A percentile compares a stretch with the other conserved stretches of the same genome.
Conservation (phyloP, 2,888 invertebrate species). For the Orchestes rusci region DNA sequence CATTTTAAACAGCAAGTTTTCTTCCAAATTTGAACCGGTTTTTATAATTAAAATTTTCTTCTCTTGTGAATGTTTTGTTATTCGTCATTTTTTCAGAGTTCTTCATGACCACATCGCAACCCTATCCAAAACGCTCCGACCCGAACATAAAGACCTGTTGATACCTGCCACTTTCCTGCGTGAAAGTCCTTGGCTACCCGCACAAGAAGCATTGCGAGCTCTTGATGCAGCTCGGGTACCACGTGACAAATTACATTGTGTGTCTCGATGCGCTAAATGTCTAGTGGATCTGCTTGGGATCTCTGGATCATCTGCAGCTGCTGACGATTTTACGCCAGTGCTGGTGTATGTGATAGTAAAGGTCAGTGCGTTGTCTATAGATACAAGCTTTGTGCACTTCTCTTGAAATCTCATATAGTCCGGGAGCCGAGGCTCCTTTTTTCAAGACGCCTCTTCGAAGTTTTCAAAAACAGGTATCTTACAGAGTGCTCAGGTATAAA, state of each 20-base stretch:
- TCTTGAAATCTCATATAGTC: too few relatives aligned
- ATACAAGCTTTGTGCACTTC: too few relatives aligned
- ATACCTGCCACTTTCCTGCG: slow-evolving; percentile 78
- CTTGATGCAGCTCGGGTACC: slow-evolving; percentile 89
- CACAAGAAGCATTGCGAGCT: slow-evolving; percentile 81
- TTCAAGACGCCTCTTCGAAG: too few relatives aligned
- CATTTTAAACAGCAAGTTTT: too few relatives aligned
- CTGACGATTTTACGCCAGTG: slow-evolving; percentile 94
- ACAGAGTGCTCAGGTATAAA: too few relatives aligned
- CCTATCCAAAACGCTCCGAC: slow-evolving; percentile 65
- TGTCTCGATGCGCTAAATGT: slow-evolving; percentile 81
- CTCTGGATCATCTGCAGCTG: slow-evolving; percentile 72
- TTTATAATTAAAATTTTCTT: too few relatives aligned
- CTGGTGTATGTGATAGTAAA: slow-evolving; percentile 93
- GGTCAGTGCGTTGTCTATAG: slow-evolving; percentile 47
- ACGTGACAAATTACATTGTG: slow-evolving; percentile 70
- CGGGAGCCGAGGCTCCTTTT: too few relatives aligned
- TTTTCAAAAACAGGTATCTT: too few relatives aligned
- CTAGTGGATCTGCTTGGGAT: slow-evolving; percentile 90
- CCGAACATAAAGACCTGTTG: slow-evolving; percentile 71
- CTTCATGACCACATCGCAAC: slow-evolving; percentile 84
- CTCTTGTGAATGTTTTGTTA: too few relatives aligned
- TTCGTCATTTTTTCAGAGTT: slow-evolving; percentile 59
- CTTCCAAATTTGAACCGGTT: too few relatives aligned
- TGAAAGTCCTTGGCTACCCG: slow-evolving; percentile 94